These are phyloP conservation scores for Rhea pennata DNA, from an alignment of 2,113 vertebrate genomes.

Conservation along the genomic window DNA sequence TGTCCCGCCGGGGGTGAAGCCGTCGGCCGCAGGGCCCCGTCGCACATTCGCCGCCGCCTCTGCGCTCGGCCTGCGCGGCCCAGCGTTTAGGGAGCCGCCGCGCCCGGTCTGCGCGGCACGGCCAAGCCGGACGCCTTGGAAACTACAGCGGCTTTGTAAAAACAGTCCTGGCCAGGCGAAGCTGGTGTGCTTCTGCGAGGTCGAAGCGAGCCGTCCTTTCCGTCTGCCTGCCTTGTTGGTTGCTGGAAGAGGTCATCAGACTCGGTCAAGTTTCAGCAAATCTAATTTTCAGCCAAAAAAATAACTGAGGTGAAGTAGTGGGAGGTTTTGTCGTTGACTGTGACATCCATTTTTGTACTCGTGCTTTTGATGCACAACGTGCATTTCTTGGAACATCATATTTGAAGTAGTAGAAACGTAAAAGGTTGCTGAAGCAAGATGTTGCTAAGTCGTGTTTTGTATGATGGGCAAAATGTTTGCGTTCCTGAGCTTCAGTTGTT, in stretches of 20 bases:
- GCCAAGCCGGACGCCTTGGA: background rate
- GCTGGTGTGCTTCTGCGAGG: background rate
- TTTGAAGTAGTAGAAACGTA: background rate
- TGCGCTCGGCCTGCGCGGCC: slow-evolving; percentile 65
- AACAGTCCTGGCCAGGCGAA: background rate
- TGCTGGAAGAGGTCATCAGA: background rate
- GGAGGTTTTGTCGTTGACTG: background rate
- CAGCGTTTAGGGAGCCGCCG: slow-evolving; percentile 59
- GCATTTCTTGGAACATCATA: background rate
- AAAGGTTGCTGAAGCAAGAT: background rate
- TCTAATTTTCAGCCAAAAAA: background rate
- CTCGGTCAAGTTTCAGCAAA: slow-evolving; percentile 18
- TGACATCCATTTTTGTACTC: background rate
- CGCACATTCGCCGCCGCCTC: slow-evolving; percentile 80
- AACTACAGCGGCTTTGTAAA: background rate
- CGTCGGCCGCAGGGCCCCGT: no score
- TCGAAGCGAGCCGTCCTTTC: background rate
- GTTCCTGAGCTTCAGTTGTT: background rate
- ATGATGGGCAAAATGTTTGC: background rate
- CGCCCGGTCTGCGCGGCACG: background rate
- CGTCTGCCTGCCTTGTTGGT: background rate
- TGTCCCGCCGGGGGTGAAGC: no score
- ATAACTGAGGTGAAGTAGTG: background rate
- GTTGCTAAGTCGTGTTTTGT: background rate
- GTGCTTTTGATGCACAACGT: background rate